Evolutionary conservation across 2,888 invertebrate species (phyloP), one percentile per base, ranked within the genome.

Genomic region (Linnaemya vulpina): DNA sequence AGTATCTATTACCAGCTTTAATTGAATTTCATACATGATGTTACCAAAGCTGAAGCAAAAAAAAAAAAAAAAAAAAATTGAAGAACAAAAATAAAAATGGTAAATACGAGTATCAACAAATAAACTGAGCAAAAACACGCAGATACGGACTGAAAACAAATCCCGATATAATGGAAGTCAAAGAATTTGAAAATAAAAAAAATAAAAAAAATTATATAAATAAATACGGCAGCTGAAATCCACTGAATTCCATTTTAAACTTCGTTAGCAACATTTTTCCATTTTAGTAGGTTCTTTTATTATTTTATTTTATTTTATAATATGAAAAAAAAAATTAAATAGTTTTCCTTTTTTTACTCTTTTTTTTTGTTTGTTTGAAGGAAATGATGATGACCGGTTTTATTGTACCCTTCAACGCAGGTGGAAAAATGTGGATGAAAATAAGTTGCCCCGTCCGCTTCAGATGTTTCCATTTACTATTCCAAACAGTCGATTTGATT

Each of bases 1-100:
- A 86, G 87, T 83, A 82, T 84, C 87, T 85, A 85, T 85, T 87
- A 85, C 87, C 84, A 85, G 73, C 82, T 83, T 86, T 87, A 86
- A 87, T 87, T 87, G 85, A 86, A 87, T 86, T 86, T 84, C 71
- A 40, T 81, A 80, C 76, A 76, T 46, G 76, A 71, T 76, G 65
- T 65, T 80, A 71, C 53, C 35, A 65, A 73, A 80, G 30, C 40
- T 65, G 40, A 43, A 76, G 30, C 2, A 58, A 17, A 35, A 53
- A 46, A 20, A 17, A 60, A 20, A 11, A 30, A 30, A 25, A 51
- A 20, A 53, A n/a, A n/a, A n/a, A n/a, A n/a, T n/a, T n/a, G n/a
- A 17, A 58, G 9, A 58, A 46, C 9, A 7, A 67, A 49, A 30
- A 30, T 30, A 30, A 30, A 30, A 30, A 30, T n/a, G 30, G 30